A percentile compares a stretch with the other conserved stretches of the same genome.
Evolutionary conservation across 2,113 vertebrate species (phyloP).

Genomic region (Cheirogaleus medius): DNA sequence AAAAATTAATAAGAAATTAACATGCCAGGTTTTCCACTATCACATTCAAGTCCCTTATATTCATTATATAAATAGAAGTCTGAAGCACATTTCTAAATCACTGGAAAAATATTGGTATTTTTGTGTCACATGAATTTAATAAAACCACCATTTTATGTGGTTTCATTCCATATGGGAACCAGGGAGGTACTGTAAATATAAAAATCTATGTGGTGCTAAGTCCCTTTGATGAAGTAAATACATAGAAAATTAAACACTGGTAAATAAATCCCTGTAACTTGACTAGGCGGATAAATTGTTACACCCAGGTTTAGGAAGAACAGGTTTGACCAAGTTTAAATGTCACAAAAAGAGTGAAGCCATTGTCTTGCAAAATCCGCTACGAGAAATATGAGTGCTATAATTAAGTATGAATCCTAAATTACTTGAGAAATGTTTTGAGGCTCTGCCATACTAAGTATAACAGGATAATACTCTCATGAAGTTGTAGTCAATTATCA

Average conservation of each 20-base stretch:
- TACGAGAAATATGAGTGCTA: constrained; percentile 53
- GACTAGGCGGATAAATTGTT: constrained; percentile 47
- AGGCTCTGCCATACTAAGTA: constrained; percentile 15
- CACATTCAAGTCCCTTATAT: constrained; percentile 24
- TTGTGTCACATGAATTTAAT: constrained; percentile 62
- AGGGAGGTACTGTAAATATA: constrained; percentile 70
- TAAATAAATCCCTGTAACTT: constrained; percentile 75
- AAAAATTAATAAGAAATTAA: background rate
- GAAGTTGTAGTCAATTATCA: constrained; percentile 65
- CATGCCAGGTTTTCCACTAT: background rate
- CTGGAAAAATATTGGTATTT: constrained; percentile 51
- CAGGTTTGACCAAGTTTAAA: background rate
- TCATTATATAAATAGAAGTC: background rate
- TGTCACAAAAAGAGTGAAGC: constrained; percentile 55
- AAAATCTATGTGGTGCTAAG: constrained; percentile 57
- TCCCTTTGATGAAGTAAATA: constrained; percentile 58
- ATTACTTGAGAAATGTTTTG: constrained; percentile 65
- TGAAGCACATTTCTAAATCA: constrained; percentile 46
- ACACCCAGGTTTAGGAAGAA: constrained; percentile 45
- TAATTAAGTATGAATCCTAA: constrained; percentile 68
- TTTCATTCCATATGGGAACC: constrained; percentile 57
- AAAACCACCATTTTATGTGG: constrained; percentile 40
- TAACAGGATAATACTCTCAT: constrained; percentile 54
- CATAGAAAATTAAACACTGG: constrained; percentile 77
- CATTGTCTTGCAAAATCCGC: background rate